Percentiles rank a stretch among this genome's conserved stretches.
phyloP scores from a whole-genome alignment of 2,888 invertebrate genomes.

The Glyphotaelius pellucidus region DNA sequence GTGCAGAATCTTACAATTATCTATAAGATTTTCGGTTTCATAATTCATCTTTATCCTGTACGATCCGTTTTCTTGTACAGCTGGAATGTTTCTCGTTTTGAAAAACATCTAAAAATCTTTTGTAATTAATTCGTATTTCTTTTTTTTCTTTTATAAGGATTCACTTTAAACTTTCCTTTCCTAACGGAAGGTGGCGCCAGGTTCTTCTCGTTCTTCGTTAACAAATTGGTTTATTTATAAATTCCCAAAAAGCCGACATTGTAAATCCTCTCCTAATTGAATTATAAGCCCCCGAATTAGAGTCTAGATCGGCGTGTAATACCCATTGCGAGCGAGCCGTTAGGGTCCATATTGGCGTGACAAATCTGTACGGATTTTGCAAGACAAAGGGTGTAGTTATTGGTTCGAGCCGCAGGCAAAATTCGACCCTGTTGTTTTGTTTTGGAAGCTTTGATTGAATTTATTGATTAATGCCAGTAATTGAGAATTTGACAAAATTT shows the following conservation, averaged over 20 bases:
- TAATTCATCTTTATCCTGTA: too few relatives aligned
- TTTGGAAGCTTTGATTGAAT: neutral
- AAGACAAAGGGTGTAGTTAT: constrained; percentile 2
- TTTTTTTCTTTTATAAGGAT: neutral
- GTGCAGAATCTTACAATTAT: too few relatives aligned
- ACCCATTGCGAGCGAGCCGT: constrained; percentile 2
- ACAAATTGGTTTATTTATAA: neutral
- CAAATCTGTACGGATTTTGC: neutral
- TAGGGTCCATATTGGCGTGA: neutral
- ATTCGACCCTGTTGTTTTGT: neutral
- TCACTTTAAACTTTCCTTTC: neutral
- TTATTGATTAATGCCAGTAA: neutral
- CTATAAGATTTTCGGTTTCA: too few relatives aligned
- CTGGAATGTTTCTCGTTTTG: too few relatives aligned
- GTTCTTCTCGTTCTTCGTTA: neutral
- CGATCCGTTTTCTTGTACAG: too few relatives aligned
- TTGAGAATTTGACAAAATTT: neutral
- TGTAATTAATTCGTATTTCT: neutral
- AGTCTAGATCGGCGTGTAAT: constrained; percentile 2
- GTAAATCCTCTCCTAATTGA: neutral
- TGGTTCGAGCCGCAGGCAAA: neutral
- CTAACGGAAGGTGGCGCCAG: neutral
- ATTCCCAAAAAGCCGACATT: constrained; percentile 2
- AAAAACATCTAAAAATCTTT: neutral
- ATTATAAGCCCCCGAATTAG: constrained; percentile 1